phyloP scores from a whole-genome alignment of 1,140 invertebrate species.

The Drosophila murphyi region DNA sequence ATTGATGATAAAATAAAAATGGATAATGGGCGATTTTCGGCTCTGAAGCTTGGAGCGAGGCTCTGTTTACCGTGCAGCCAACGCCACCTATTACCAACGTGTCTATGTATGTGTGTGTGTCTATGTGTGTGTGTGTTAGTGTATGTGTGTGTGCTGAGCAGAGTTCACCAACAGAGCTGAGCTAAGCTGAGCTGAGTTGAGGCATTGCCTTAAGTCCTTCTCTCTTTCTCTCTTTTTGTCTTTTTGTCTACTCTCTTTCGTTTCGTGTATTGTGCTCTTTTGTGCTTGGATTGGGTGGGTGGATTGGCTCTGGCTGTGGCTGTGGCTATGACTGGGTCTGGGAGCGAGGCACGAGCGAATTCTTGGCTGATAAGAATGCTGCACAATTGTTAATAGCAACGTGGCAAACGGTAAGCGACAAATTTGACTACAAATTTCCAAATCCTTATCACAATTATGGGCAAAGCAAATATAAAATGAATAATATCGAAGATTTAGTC shows the following conservation, averaged over 20 bases:
- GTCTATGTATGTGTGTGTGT: too few species aligned
- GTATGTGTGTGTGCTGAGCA: too few species aligned
- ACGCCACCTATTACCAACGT: background rate
- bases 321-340: background rate
- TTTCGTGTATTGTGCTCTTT: conserved; percentile 34
- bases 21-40: conserved; percentile 77
- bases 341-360: conserved; percentile 15
- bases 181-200: conserved; percentile 4
- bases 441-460: conserved; percentile 76
- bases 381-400: conserved; percentile 70
- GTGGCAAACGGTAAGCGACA: conserved; percentile 24
- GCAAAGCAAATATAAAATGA: conserved; percentile 47
- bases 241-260: conserved; percentile 6
- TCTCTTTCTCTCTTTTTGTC: conserved; percentile 9
- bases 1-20: conserved; percentile 82
- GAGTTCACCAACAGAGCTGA: conserved; percentile 13
- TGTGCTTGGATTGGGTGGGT: conserved; percentile 15
- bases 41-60: conserved; percentile 13
- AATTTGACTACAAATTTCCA: conserved; percentile 57
- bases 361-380: conserved; percentile 67
- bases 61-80: conserved; percentile 50
- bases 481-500: background rate
- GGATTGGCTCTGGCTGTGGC: background rate
- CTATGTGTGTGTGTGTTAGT: too few species aligned
- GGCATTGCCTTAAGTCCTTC: conserved; percentile 11